Percentiles rank a stretch among this genome's conserved stretches.
phyloP scores from a whole-genome alignment of 2,113 vertebrate species.

The Elephas maximus region DNA sequence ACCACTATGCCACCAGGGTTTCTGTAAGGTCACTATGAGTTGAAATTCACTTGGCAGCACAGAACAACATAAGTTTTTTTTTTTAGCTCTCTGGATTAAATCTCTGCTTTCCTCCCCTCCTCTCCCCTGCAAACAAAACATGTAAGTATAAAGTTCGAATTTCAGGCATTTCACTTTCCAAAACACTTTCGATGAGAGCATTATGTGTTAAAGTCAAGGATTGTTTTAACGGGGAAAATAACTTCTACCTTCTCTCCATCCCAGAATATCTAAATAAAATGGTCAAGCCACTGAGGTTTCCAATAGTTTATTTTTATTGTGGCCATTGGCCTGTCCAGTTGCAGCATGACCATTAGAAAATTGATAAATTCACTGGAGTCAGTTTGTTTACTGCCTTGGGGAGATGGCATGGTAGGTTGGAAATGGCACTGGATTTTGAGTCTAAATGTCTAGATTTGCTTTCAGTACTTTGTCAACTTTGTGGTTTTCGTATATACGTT shows the following conservation, averaged over 20 bases:
- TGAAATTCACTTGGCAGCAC: no score
- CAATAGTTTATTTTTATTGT: background rate
- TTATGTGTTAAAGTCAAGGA: background rate
- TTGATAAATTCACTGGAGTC: background rate
- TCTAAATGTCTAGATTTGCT: background rate
- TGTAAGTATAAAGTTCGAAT: conserved; percentile 5
- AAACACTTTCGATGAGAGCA: background rate
- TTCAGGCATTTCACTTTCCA: conserved; percentile 23
- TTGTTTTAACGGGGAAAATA: background rate
- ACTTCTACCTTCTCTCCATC: background rate
- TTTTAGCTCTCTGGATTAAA: background rate
- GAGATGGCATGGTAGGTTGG: background rate
- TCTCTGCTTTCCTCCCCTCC: background rate
- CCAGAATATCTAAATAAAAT: background rate
- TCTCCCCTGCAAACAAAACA: conserved; percentile 11
- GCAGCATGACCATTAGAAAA: background rate
- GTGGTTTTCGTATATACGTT: background rate
- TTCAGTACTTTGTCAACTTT: conserved; percentile 23
- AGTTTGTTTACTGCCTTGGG: background rate
- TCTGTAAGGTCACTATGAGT: no score
- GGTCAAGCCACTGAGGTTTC: background rate
- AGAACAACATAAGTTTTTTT: no score
- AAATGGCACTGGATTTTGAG: background rate
- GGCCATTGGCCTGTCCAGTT: background rate
- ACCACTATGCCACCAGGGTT: no score